A percentile compares a stretch with the other conserved stretches of the same genome.
These are phyloP conservation scores for Tetramorium alpestre DNA, from an alignment of 1,140 invertebrate genomes.

Conservation along the genomic window DNA sequence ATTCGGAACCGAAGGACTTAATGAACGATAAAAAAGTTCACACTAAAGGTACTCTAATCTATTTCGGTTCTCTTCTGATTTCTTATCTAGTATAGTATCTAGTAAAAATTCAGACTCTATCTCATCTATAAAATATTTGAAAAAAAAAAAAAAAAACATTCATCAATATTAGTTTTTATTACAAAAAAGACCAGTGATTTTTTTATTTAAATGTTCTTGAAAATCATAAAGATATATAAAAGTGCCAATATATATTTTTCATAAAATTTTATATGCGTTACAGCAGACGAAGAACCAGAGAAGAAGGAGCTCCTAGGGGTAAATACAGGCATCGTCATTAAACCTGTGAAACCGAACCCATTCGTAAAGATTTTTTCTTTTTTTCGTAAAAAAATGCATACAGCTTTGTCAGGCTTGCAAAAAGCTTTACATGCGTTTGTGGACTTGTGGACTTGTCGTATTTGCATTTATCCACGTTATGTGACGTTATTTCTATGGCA, in stretches of 20 bases:
- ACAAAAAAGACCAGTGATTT: not conserved
- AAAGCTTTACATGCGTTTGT: constrained; percentile 69
- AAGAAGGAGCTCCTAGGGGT: constrained; percentile 85
- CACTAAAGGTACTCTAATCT: constrained; percentile 79
- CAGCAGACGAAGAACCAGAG: constrained; percentile 84
- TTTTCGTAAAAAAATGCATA: constrained; percentile 70
- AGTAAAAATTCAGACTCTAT: not conserved
- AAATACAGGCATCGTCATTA: constrained; percentile 85
- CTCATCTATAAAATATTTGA: not conserved
- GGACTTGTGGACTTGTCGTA: not conserved
- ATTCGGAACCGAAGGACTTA: constrained; percentile 78
- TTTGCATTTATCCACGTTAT: not conserved
- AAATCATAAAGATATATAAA: not conserved
- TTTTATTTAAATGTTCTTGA: not conserved
- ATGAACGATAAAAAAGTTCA: constrained; percentile 81
- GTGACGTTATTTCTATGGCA: not conserved
- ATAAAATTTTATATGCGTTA: constrained; percentile 62
- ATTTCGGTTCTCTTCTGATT: not conserved
- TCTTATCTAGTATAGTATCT: not conserved
- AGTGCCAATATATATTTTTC: not conserved
- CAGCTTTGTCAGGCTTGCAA: constrained; percentile 73
- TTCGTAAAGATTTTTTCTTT: constrained; percentile 85
- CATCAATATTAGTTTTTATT: not conserved
- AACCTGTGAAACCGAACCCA: constrained; percentile 85
- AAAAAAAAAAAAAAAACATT: not conserved